phyloP scores from a whole-genome alignment of 1,140 invertebrate species.

The Drosophila pachea region DNA sequence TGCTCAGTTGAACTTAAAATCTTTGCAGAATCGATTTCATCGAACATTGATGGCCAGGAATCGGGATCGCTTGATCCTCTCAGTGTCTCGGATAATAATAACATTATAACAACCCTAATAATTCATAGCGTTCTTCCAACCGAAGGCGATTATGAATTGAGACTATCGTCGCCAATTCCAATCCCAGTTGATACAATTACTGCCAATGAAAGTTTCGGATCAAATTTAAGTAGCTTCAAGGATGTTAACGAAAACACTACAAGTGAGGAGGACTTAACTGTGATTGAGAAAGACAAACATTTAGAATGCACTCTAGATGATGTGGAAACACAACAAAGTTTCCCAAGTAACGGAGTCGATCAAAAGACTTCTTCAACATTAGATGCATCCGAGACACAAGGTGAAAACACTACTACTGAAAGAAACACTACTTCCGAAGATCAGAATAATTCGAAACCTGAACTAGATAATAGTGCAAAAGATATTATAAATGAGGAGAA shows the following conservation, averaged over 20 bases:
- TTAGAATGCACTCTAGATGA: background rate
- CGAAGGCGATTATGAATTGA: constrained; percentile 27
- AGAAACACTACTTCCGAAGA: too few relatives aligned
- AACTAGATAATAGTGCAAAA: too few relatives aligned
- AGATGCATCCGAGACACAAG: too few relatives aligned
- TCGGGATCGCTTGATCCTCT: background rate
- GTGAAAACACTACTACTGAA: too few relatives aligned
- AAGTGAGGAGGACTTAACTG: background rate
- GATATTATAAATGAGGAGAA: too few relatives aligned
- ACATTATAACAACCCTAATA: constrained; percentile 25
- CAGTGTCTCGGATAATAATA: background rate
- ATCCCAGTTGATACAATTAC: background rate
- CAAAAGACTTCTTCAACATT: too few relatives aligned
- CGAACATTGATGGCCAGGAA: too few relatives aligned
- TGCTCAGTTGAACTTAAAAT: too few relatives aligned
- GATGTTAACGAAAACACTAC: background rate
- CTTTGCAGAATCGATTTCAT: too few relatives aligned
- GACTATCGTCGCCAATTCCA: background rate
- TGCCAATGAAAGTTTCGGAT: background rate
- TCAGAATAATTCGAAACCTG: too few relatives aligned
- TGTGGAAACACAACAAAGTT: too few relatives aligned
- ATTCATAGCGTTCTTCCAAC: constrained; percentile 35
- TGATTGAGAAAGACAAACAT: background rate
- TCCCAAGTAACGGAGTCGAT: too few relatives aligned
- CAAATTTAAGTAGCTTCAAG: background rate